Evolutionary conservation across 2,113 vertebrate genomes (phyloP).

Genomic region (Axis porcinus): DNA sequence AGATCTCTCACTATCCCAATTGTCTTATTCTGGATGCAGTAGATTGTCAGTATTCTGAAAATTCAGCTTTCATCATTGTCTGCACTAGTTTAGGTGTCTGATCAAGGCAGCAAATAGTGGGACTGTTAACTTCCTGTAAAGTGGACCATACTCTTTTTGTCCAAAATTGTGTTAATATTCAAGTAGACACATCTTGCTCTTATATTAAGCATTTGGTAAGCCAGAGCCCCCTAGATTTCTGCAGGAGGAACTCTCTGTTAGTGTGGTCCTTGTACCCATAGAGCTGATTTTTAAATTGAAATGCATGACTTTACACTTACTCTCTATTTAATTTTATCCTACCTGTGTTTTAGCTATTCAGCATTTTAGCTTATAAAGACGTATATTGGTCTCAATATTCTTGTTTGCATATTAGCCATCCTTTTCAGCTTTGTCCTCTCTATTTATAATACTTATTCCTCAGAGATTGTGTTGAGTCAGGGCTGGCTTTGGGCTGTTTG

Average conservation of each 20-base stretch:
- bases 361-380: background rate
- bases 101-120: background rate
- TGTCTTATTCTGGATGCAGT: background rate
- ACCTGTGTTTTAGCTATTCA: background rate
- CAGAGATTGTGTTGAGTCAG: background rate
- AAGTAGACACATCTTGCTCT: background rate
- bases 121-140: background rate
- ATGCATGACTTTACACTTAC: background rate
- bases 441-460: background rate
- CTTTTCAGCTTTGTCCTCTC: background rate
- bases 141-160: background rate
- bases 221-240: background rate
- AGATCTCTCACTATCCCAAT: background rate
- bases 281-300: background rate
- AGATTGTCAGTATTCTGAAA: background rate
- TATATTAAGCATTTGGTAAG: background rate
- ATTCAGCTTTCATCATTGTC: background rate
- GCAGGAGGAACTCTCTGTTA: background rate
- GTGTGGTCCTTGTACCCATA: background rate
- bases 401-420: background rate
- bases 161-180: background rate
- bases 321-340: background rate
- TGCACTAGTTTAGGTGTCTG: background rate
- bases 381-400: background rate
- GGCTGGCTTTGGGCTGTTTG: background rate